phyloP scores from a whole-genome alignment of 35 echinoderm and acorn worm species.

The Apostichopus japonicus region DNA sequence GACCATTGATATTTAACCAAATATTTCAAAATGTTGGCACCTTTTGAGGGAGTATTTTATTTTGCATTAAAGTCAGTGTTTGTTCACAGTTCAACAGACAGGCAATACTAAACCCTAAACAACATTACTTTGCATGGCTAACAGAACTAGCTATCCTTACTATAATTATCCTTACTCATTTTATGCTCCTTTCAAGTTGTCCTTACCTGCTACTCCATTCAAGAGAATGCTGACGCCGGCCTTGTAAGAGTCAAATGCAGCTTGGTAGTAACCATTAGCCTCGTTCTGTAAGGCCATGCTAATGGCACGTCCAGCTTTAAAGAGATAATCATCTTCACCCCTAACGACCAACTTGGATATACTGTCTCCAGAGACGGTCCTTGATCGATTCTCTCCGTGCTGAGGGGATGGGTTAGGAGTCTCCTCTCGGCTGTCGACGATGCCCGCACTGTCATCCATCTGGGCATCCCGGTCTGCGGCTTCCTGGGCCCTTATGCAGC shows the following conservation, averaged over 20 bases:
- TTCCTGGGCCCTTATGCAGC: conserved; percentile 83
- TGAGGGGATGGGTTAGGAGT: conserved; percentile 49
- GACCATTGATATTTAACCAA: too few relatives aligned
- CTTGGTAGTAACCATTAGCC: conserved; percentile 82
- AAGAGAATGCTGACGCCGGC: conserved; percentile 87
- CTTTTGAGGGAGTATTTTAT: too few relatives aligned
- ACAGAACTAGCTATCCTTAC: too few relatives aligned
- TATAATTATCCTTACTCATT: too few relatives aligned
- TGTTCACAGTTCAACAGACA: too few relatives aligned
- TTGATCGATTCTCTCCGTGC: conserved; percentile 8
- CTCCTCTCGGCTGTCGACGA: conserved; percentile 72
- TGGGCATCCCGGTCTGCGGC: conserved; percentile 80
- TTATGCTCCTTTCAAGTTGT: too few relatives aligned
- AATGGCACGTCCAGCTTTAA: conserved; percentile 82
- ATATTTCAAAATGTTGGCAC: too few relatives aligned
- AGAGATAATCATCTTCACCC: conserved; percentile 95
- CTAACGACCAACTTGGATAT: conserved; percentile 74
- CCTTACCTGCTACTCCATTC: conserved; percentile 90
- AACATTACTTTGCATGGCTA: too few relatives aligned
- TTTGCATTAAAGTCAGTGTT: too few relatives aligned
- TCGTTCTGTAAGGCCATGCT: conserved; percentile 90
- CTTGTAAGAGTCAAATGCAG: conserved; percentile 94
- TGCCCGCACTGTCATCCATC: conserved; percentile 31
- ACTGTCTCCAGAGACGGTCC: conserved; percentile 70
- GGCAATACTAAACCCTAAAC: too few relatives aligned